Evolutionary conservation across 2,113 vertebrate species (phyloP), one percentile per base, ranked within the genome.

Genomic region (Lophius piscatorius): DNA sequence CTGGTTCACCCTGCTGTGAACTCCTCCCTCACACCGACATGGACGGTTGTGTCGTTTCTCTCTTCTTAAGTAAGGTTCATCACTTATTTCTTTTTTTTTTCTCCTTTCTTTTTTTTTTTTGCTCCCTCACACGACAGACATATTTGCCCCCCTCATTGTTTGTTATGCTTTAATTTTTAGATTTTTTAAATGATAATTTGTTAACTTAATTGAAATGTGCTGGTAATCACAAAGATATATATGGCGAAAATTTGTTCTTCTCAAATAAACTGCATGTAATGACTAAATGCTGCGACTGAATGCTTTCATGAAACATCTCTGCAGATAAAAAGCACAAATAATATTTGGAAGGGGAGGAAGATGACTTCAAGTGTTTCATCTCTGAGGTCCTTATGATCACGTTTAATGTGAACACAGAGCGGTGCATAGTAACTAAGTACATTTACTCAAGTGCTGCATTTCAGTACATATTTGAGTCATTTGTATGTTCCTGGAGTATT

Each of bases 251-350:
- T 82, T 72, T 81, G 78, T 89, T 87, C 84, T 82, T 87, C 83
- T 90, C 78, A 80, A 92, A 92, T 92, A 92, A 92, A 92, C 29
- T 90, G 90, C 90, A 92, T 92, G 91, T 92, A 86, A 90, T 85
- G 76, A 87, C 67, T 64, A n/a, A 77, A 85, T 54, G 28, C 66
- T 45, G 21, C 34, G 81, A 70, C 64, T 81, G 58, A 51, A 68
- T 74, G 75, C 71, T 84, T 84, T 34, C 64, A 33, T 79, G 20
- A 12, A 23, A 18, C 17, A 11, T 48, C 29, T 46, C 35, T 41
- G 34, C 16, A 31, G 20, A 11, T 36, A 10, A 23, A n/a, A 23
- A 33, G 22, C 23, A 16, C 20, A 9, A 34, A 35, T 17, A 13
- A 13, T 11, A 14, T 12, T 10, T 9, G 10, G 11, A 35, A 4